A percentile compares a stretch with the other conserved stretches of the same genome.
Evolutionary conservation across 2,797 vertebrate species (phyloP).

Genomic region (Pelobates cultripes): DNA sequence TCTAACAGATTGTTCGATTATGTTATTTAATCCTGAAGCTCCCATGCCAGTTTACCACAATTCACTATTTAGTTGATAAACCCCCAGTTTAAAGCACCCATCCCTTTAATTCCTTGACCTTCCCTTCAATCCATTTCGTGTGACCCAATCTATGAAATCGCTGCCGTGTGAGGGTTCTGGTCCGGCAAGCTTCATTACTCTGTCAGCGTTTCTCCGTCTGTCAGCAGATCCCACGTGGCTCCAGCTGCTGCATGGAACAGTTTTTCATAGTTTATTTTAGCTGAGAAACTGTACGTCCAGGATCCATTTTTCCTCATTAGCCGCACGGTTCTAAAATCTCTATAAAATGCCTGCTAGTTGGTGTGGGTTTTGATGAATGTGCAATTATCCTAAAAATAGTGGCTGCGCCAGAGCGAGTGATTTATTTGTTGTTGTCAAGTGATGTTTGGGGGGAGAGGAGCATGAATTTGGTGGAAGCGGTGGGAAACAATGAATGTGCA

Average conservation of each 20-base stretch:
- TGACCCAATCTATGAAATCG: too few species aligned
- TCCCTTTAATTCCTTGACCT: not conserved
- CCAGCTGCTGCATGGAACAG: not conserved
- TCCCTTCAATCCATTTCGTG: not conserved
- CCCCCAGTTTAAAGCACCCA: too few species aligned
- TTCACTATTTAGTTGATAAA: too few species aligned
- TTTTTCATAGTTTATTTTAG: constrained; percentile 16
- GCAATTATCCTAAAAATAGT: constrained; percentile 50
- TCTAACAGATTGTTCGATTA: too few species aligned
- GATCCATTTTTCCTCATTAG: constrained; percentile 43
- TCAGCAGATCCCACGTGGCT: too few species aligned
- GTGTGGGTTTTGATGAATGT: constrained; percentile 41
- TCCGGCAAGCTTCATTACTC: too few species aligned
- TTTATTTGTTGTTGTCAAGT: constrained; percentile 16
- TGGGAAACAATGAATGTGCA: not conserved
- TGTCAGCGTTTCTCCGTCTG: not conserved
- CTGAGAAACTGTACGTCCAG: constrained; percentile 8
- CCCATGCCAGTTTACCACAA: too few species aligned
- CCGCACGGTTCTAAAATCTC: constrained; percentile 5
- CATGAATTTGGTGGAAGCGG: not conserved
- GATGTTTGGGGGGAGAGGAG: not conserved
- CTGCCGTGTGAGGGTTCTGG: too few species aligned
- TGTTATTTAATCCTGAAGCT: too few species aligned
- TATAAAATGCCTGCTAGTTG: constrained; percentile 11
- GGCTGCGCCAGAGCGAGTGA: not conserved